phyloP scores from a whole-genome alignment of 1,140 invertebrate species.

The Megathymus violae region DNA sequence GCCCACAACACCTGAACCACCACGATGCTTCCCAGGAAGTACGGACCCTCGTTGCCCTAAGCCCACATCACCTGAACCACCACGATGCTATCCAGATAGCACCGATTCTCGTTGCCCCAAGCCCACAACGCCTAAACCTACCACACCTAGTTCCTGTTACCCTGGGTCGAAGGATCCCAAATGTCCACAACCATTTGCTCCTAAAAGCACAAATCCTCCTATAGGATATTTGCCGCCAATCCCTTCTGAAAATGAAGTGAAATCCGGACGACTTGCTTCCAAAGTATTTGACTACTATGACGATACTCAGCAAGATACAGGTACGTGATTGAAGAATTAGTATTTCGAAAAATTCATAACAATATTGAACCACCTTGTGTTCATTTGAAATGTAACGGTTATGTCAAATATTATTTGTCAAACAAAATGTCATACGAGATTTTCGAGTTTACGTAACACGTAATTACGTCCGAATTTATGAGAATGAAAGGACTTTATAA shows the following conservation, averaged over 20 bases:
- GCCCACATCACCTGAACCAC: conserved; percentile 56
- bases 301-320: conserved; percentile 55
- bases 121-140: conserved; percentile 43
- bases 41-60: conserved; percentile 71
- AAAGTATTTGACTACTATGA: conserved; percentile 62
- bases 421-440: no score
- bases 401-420: no score
- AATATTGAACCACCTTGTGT: no score
- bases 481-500: no score
- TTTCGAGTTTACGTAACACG: no score
- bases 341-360: no score
- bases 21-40: conserved; percentile 59
- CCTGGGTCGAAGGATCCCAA: conserved; percentile 85
- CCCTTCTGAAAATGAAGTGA: conserved; percentile 70
- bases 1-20: conserved; percentile 44
- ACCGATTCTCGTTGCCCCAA: conserved; percentile 68
- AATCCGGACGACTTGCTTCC: conserved; percentile 53
- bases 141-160: conserved; percentile 81
- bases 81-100: conserved; percentile 68
- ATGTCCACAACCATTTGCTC: conserved; percentile 83
- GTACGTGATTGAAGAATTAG: no score
- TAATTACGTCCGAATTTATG: no score
- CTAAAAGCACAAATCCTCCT: conserved; percentile 83
- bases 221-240: conserved; percentile 83
- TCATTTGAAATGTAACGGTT: no score